A percentile compares a stretch with the other conserved stretches of the same genome.
Evolutionary conservation across 2,888 invertebrate genomes (phyloP).

Genomic region (Deroplatys truncata): DNA sequence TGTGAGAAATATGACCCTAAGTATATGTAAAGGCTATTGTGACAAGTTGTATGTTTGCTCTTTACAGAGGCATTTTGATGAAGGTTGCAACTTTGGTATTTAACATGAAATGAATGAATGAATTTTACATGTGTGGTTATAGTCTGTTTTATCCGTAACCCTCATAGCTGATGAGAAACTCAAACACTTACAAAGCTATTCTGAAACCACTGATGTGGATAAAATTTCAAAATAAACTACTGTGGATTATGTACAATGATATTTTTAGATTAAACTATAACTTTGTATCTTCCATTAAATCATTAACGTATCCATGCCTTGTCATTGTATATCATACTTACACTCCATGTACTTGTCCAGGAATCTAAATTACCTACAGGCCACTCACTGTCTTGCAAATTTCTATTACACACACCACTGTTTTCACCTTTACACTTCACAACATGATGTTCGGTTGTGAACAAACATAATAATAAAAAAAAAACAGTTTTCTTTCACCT

Average conservation of each 20-base stretch:
- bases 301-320: not conserved
- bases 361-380: not conserved
- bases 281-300: not conserved
- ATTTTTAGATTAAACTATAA: not conserved
- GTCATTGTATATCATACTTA: not conserved
- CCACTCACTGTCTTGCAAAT: not conserved
- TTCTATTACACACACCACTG: not conserved
- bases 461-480: not conserved
- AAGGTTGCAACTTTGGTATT: not conserved
- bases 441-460: not conserved
- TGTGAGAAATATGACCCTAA: no score
- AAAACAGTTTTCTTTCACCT: not conserved
- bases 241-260: not conserved
- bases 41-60: no score
- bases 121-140: not conserved
- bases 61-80: not conserved
- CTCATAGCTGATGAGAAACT: not conserved
- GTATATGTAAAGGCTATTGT: no score
- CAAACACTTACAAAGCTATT: not conserved
- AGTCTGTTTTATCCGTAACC: not conserved
- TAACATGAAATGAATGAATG: not conserved
- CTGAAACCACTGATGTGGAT: not conserved
- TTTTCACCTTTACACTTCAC: not conserved
- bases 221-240: not conserved
- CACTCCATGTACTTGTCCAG: not conserved